A percentile compares a stretch with the other conserved stretches of the same genome.
These are phyloP conservation scores for Oreocharis arfaki DNA, from an alignment of 2,113 vertebrate species.

Conservation along the genomic window DNA sequence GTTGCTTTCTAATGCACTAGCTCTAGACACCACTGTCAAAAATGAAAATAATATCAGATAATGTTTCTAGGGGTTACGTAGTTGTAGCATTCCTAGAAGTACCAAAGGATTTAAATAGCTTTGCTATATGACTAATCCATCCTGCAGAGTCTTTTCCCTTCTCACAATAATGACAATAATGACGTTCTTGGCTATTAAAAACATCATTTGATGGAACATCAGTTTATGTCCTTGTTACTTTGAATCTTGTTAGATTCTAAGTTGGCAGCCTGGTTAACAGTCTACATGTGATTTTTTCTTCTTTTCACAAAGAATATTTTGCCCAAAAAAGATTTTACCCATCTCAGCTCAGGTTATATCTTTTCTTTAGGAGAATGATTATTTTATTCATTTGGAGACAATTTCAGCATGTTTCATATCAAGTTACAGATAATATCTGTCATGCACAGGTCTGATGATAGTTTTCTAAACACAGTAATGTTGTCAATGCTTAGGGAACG, in stretches of 20 bases:
- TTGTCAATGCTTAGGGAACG: neutral
- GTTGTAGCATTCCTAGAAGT: neutral
- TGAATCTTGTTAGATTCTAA: neutral
- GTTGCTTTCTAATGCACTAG: neutral
- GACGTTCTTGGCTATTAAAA: neutral
- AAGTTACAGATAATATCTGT: neutral
- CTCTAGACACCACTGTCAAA: neutral
- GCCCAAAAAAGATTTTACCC: constrained; percentile 5
- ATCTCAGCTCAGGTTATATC: neutral
- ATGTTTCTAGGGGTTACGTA: neutral
- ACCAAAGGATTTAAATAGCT: neutral
- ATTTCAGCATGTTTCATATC: neutral
- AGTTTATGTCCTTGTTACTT: neutral
- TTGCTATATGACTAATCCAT: neutral
- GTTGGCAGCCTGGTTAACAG: neutral
- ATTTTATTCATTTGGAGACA: neutral
- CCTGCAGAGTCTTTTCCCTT: neutral
- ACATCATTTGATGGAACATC: neutral
- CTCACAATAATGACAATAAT: too few relatives aligned
- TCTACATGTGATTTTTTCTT: neutral
- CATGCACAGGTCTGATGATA: neutral
- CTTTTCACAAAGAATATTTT: constrained; percentile 10
- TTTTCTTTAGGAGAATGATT: neutral
- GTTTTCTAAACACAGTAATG: neutral
- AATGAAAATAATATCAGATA: neutral